phyloP scores from a whole-genome alignment of 2,888 invertebrate species.

The Napeogenes sylphis region DNA sequence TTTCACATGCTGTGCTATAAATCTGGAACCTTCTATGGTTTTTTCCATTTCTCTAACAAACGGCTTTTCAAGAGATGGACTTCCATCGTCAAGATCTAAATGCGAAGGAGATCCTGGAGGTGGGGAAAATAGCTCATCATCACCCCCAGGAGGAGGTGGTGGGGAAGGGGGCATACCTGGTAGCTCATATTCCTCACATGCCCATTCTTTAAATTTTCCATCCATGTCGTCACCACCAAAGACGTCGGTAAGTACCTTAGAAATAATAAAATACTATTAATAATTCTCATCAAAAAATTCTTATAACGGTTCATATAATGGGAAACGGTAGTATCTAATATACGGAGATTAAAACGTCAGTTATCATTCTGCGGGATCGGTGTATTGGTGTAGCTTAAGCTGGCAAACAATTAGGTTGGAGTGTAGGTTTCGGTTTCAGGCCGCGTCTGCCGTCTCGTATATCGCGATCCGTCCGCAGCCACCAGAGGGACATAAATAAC shows the following conservation, averaged over 20 bases:
- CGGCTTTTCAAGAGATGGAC: conserved; percentile 90
- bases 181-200: conserved; percentile 84
- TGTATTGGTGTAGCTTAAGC: conserved; percentile 67
- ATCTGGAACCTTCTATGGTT: conserved; percentile 93
- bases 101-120: conserved; percentile 82
- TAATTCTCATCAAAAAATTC: background rate
- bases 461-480: conserved; percentile 74
- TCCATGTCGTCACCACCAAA: conserved; percentile 79
- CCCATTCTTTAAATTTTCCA: conserved; percentile 73
- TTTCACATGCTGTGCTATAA: conserved; percentile 96
- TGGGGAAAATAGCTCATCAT: conserved; percentile 90
- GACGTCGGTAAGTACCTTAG: conserved; percentile 87
- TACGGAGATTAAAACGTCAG: conserved; percentile 59
- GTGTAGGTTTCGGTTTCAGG: conserved; percentile 64
- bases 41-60: conserved; percentile 92
- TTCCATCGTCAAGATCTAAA: conserved; percentile 78
- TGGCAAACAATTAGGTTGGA: conserved; percentile 69
- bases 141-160: conserved; percentile 86
- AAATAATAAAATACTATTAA: conserved; percentile 8
- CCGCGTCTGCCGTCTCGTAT: conserved; percentile 64
- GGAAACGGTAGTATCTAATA: conserved; percentile 27
- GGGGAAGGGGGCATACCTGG: conserved; percentile 85
- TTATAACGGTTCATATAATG: background rate
- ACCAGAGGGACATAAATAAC: conserved; percentile 77
- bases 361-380: conserved; percentile 46